Conservation (phyloP, 2,113 vertebrate species). For the Gasterosteus aculeatus region DNA sequence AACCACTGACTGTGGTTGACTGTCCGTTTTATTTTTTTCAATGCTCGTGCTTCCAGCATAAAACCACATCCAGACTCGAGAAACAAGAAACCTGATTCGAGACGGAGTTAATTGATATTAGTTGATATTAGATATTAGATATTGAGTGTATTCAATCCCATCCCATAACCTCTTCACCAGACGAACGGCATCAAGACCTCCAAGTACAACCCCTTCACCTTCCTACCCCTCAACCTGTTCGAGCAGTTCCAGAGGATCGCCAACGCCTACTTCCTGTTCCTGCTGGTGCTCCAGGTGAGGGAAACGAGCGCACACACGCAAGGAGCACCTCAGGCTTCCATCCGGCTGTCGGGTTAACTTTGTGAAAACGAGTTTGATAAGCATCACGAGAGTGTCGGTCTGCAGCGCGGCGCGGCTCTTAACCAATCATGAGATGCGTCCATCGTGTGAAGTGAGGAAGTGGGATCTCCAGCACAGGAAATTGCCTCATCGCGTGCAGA, state of each 20-base stretch:
- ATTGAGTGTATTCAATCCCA: neutral
- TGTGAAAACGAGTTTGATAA: neutral
- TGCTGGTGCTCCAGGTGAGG: slow-evolving; percentile 92
- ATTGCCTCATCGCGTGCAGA: slow-evolving; percentile 40
- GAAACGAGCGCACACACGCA: neutral
- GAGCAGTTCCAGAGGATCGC: slow-evolving; percentile 97
- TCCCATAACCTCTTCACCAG: slow-evolving; percentile 66
- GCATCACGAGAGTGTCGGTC: too few relatives aligned
- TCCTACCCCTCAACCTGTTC: slow-evolving; percentile 95
- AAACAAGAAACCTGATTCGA: neutral
- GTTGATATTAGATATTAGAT: neutral
- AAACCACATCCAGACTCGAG: too few relatives aligned
- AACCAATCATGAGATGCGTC: slow-evolving; percentile 32
- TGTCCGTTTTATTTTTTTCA: neutral
- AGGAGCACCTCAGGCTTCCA: neutral
- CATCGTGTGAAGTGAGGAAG: slow-evolving; percentile 36
- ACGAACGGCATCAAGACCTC: slow-evolving; percentile 93
- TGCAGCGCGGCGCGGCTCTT: neutral
- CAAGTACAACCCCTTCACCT: slow-evolving; percentile 92
- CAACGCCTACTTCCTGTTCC: slow-evolving; percentile 95
- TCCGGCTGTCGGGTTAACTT: neutral
- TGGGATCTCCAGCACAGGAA: slow-evolving; percentile 52
- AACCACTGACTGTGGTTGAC: too few relatives aligned
- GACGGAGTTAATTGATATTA: too few relatives aligned
- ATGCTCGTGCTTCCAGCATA: neutral